These are phyloP conservation scores for Sphaerophoria rueppellii DNA, from an alignment of 2,888 invertebrate species.

Conservation along the genomic window DNA sequence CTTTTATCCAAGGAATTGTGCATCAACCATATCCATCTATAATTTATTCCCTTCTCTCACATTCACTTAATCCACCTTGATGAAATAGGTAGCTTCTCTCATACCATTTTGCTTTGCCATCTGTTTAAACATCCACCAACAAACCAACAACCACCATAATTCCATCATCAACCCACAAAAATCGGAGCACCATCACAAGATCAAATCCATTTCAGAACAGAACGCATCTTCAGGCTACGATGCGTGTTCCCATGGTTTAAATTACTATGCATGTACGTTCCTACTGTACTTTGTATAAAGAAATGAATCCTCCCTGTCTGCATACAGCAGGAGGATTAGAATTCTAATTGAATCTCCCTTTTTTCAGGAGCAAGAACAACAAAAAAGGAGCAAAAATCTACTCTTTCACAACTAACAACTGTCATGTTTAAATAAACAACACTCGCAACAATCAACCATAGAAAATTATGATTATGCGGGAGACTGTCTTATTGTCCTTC, in stretches of 20 bases:
- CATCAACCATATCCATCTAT: neutral
- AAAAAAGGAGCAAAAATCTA: constrained; percentile 30
- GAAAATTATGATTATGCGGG: constrained; percentile 68
- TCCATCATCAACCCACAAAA: constrained; percentile 28
- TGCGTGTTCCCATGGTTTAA: neutral
- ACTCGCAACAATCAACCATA: constrained; percentile 47
- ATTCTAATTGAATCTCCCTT: constrained; percentile 41
- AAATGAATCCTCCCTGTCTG: constrained; percentile 33
- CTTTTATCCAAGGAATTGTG: neutral
- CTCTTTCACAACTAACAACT: constrained; percentile 26
- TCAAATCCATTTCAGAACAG: neutral
- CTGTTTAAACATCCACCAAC: constrained; percentile 27
- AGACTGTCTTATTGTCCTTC: constrained; percentile 35
- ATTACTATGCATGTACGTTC: constrained; percentile 12
- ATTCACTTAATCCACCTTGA: constrained; percentile 21
- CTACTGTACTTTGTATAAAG: neutral
- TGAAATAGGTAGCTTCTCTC: neutral
- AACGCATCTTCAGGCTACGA: constrained; percentile 4
- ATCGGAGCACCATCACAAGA: neutral
- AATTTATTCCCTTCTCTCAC: neutral
- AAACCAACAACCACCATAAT: constrained; percentile 7
- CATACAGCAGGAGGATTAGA: constrained; percentile 65
- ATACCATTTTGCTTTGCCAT: neutral
- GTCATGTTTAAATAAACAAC: neutral
- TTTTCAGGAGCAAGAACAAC: neutral